Base-by-base conservation (phyloP, 1,140 invertebrate species). In the Colletes latitarsis region DNA sequence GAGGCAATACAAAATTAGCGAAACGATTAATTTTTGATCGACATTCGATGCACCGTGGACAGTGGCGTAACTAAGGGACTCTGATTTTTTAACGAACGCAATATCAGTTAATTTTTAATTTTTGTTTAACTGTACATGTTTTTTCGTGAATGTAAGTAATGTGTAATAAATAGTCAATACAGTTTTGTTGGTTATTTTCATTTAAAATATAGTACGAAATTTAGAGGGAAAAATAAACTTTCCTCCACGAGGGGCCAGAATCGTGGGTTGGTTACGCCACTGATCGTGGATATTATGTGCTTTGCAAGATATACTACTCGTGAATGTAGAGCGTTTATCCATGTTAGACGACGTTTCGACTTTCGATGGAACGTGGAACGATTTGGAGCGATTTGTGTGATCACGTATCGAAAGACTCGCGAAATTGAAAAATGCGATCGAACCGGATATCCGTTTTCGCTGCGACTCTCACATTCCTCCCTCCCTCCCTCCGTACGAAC, bases 381-480 rank as follows among this genome's bases (percentile, higher is more conserved):
- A 81, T 69, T 62, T 67, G 63, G 66, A 62, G 49, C 43, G 64
- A 76, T 76, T 77, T 53, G n/a, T 67, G 30, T 67, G 21, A 67
- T 81, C 53, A 21, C 30, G 52, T 57, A 71, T n/a, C 66, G 66
- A 81, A 77, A 81, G 67, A 77, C 64, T 77, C 57, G 57, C 49
- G 39, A 55, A 63, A 77, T 69, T 69, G 17, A 64, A 41, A 21
- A 43, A 82, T 71, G 66, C 67, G 67, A 77, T 63, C 55, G 52
- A 82, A 82, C 67, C 74, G 53, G 60, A 77, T 19, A 82, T 77
- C 60, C 66, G 74, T 30, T 77, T 58, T 58, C 57, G 55, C 66
- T 62, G 73, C 58, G 17, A 77, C 41, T 64, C 21, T 81, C 60
- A 57, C 77, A 79, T 77, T 64, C 43, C 21, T 70, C 30, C 41